Base-by-base conservation (phyloP, 2,888 invertebrate species). In the Monochamus alternatus region DNA sequence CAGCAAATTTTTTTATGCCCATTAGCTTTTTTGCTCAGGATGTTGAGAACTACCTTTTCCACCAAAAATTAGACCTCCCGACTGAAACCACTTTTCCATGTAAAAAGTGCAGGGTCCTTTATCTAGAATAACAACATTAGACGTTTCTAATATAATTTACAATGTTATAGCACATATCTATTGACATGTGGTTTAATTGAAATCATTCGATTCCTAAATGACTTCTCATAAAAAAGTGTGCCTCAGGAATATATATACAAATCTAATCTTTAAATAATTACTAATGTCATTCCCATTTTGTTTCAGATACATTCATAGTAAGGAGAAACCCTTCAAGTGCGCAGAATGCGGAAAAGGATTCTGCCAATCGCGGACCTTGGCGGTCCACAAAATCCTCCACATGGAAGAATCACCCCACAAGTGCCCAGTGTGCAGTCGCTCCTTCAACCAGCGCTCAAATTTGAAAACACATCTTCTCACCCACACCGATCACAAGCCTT, bases 301-400 rank as follows among this genome's bases (percentile, higher is more conserved):
- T 82, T 84, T 43, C 80, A 97, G 97, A 88, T 99, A 98, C 90
- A 99, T 98, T 81, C 99, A 99, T 90, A 97, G 97, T 81, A 98
- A 98, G 88, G 98, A 98, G 89, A 99, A 99, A 89, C 99, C 99
- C 0, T 99, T 98, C 90, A 98, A 98, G 88, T 99, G 99, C 89
- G 93, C 92, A 2, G 96, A 98, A 84, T 99, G 99, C 89, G 98
- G 98, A 65, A 99, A 99, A 90, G 99, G 99, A 3, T 99, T 99
- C 90, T 99, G 99, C 88, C 99, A 99, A 87, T 96, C 97, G 30
- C 92, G 99, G 66, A 99, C 99, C 0, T 90, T 99, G 83, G 98
- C 98, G 0, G 98, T 98, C 0, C 99, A 99, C 90, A 96, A 96
- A 89, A 97, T 97, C 81, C 93, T 97, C 52, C 98, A 98, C 88